Percentiles rank a stretch among this genome's conserved stretches.
These are phyloP conservation scores for Halcyon leucocephala DNA, from an alignment of 2,797 vertebrate genomes.

Conservation along the genomic window DNA sequence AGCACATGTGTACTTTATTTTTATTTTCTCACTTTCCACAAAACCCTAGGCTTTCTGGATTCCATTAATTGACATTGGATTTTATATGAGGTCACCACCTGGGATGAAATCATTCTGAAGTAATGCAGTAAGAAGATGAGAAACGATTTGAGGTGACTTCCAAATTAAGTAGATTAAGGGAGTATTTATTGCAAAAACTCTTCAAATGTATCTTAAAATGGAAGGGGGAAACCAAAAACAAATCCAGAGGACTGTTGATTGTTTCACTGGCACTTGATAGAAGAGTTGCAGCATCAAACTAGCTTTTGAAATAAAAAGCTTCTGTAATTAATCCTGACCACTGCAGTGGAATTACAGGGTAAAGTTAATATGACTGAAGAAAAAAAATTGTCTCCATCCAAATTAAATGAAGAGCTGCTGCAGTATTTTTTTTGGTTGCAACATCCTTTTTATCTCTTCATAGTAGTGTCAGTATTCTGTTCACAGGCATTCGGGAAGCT, in stretches of 20 bases:
- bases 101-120: slow-evolving; percentile 73
- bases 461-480: not conserved
- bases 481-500: slow-evolving; percentile 11
- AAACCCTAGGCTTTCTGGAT: slow-evolving; percentile 46
- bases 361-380: not conserved
- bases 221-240: not conserved
- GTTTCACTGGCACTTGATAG: slow-evolving; percentile 48
- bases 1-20: slow-evolving; percentile 30
- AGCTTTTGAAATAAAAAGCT: not conserved
- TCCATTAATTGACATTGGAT: slow-evolving; percentile 42
- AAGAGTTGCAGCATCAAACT: slow-evolving; percentile 24
- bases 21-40: slow-evolving; percentile 48
- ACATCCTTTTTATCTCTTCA: slow-evolving; percentile 52
- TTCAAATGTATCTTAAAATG: slow-evolving; percentile 34
- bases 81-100: slow-evolving; percentile 68
- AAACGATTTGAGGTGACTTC: slow-evolving; percentile 40
- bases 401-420: not conserved
- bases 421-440: slow-evolving; percentile 28
- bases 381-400: not conserved
- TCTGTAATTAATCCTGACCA: slow-evolving; percentile 15
- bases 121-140: slow-evolving; percentile 51
- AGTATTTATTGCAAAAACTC: slow-evolving; percentile 14
- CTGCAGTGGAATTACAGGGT: not conserved
- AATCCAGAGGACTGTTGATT: slow-evolving; percentile 28
- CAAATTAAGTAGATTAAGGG: slow-evolving; percentile 37